Conservation (phyloP, 2,113 vertebrate genomes). For the Protobothrops flavoviridis region DNA sequence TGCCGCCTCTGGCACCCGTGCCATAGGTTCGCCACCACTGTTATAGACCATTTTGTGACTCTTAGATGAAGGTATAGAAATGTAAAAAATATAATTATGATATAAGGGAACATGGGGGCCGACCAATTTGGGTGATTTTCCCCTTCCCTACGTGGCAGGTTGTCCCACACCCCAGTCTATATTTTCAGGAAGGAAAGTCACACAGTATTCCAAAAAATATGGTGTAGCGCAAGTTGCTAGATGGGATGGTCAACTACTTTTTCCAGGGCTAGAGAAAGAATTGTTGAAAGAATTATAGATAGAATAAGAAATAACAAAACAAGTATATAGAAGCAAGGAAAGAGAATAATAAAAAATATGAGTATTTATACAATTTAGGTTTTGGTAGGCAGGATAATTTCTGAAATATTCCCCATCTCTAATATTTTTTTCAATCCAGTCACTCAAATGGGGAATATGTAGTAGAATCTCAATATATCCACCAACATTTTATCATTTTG, state of each 20-base stretch:
- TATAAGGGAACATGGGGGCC: background rate
- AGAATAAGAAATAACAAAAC: background rate
- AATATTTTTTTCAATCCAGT: background rate
- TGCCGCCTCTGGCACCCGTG: too few relatives aligned
- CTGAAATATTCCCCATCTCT: background rate
- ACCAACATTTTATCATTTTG: background rate
- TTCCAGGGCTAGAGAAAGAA: background rate
- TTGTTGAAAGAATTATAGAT: background rate
- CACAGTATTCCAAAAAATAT: background rate
- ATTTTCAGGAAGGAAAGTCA: background rate
- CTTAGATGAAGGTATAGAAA: background rate
- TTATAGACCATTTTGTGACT: background rate
- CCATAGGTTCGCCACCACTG: too few relatives aligned
- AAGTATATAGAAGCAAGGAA: background rate
- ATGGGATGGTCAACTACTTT: background rate
- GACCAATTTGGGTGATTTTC: background rate
- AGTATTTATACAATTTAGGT: background rate
- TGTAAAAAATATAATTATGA: background rate
- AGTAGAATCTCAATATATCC: background rate
- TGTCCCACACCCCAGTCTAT: background rate
- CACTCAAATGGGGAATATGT: background rate
- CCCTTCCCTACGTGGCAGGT: background rate
- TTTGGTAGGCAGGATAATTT: background rate
- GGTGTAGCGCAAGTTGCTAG: background rate
- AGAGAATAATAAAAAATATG: background rate